These are phyloP conservation scores for Limnothrissa miodon DNA, from an alignment of 2,113 vertebrate genomes.

Conservation along the genomic window DNA sequence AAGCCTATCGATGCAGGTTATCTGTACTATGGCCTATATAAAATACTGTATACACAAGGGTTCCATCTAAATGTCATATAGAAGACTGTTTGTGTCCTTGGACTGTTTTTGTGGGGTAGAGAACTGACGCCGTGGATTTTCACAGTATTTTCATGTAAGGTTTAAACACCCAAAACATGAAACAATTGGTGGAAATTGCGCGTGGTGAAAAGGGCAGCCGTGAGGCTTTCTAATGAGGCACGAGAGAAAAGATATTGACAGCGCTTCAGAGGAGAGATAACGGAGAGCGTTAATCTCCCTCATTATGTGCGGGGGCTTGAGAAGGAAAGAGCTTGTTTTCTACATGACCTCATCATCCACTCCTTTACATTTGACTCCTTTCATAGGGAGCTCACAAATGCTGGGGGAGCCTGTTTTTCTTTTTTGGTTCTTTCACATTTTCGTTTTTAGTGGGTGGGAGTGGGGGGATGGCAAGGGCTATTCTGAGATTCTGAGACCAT, in stretches of 20 bases:
- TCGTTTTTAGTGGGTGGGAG: neutral
- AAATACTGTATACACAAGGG: too few species aligned
- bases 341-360: constrained; percentile 1
- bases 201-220: neutral
- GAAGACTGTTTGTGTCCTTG: neutral
- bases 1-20: neutral
- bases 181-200: neutral
- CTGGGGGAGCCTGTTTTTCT: neutral
- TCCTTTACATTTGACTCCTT: constrained; percentile 13
- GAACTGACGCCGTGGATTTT: neutral
- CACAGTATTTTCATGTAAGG: neutral
- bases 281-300: neutral
- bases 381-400: neutral
- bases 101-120: neutral
- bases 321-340: neutral
- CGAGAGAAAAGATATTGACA: constrained; percentile 7
- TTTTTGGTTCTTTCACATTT: neutral
- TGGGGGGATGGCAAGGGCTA: neutral
- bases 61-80: neutral
- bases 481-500: constrained; percentile 3
- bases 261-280: constrained; percentile 3
- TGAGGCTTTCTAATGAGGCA: neutral
- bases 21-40: neutral
- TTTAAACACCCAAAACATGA: neutral
- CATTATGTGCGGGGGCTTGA: constrained; percentile 5